Evolutionary conservation across 2,113 vertebrate genomes (phyloP), one percentile per base, ranked within the genome.

Genomic region (Cyprinodon variegatus): DNA sequence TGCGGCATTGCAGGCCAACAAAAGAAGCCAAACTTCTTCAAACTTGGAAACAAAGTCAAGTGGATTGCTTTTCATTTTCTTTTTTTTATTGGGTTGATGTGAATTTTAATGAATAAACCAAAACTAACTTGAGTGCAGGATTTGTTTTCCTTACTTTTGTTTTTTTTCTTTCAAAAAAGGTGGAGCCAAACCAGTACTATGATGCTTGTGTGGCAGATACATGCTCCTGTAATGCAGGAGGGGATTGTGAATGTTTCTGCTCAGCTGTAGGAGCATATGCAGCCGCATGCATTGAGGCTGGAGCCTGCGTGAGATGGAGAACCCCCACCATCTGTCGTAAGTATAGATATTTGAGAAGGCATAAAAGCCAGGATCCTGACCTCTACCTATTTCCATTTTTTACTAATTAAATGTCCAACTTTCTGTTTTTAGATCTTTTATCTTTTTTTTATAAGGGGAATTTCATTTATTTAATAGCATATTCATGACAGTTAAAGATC

Each of bases 161-260:
- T 60, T 11, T 8, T 46, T 46, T 66, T 77, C 7, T 79, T 66
- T 70, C 1, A 41, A 68, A 57, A 72, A 76, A 99, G 98, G 95
- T 99, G 92, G 95, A 96, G 43, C 93, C 94, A 0, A 66, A 90
- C 63, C 89, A 85, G 41, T 97, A 96, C 90, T 96, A 95, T 37
- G 95, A 97, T 65, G 92, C 95, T 3, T 99, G 98, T 5, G 95
- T 96, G 85, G 92, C 67, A 13, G 98, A 98, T 45, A 95, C 96
- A 0, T 98, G 97, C 36, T 95, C 94, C 74, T 98, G 98, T 0
- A 96, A 97, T 89, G 90, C 94, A 0, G 97, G 96, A 46, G 97
- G 97, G 61, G 96, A 99, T 64, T 97, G 97, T 61, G 96, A 97
- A 72, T 98, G 96, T 57, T 96, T 98, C 91, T 99, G 98, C 80